Conservation (phyloP, 2,888 invertebrate genomes). For the Archips xylosteana region DNA sequence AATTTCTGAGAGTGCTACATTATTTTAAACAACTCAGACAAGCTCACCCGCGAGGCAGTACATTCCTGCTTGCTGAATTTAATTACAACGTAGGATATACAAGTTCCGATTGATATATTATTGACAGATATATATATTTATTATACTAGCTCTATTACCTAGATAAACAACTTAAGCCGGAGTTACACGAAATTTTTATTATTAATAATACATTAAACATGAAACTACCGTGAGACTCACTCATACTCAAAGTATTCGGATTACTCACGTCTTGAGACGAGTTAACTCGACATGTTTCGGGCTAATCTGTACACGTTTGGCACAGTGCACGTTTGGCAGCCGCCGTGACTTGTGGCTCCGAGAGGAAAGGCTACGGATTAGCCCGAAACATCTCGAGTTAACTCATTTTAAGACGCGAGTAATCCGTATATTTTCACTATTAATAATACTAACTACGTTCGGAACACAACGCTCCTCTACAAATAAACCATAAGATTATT, state of each 20-base stretch:
- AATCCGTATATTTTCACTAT: too few species aligned
- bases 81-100: constrained; percentile 20
- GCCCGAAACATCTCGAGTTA: too few species aligned
- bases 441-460: too few species aligned
- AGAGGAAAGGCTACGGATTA: too few species aligned
- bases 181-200: background rate
- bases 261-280: background rate
- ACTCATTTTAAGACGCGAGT: too few species aligned
- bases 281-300: too few species aligned
- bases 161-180: background rate
- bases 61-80: constrained; percentile 48
- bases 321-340: too few species aligned
- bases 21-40: constrained; percentile 28
- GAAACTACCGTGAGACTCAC: too few species aligned
- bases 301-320: too few species aligned
- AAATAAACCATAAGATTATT: too few species aligned
- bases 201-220: background rate
- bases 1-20: constrained; percentile 14
- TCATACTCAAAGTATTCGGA: background rate
- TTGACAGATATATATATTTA: background rate
- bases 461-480: too few species aligned
- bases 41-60: constrained; percentile 47
- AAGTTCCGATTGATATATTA: constrained; percentile 3
- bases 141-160: background rate
- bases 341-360: too few species aligned